Conservation (phyloP, 2,797 vertebrate genomes). For the Phataginus tricuspis region DNA sequence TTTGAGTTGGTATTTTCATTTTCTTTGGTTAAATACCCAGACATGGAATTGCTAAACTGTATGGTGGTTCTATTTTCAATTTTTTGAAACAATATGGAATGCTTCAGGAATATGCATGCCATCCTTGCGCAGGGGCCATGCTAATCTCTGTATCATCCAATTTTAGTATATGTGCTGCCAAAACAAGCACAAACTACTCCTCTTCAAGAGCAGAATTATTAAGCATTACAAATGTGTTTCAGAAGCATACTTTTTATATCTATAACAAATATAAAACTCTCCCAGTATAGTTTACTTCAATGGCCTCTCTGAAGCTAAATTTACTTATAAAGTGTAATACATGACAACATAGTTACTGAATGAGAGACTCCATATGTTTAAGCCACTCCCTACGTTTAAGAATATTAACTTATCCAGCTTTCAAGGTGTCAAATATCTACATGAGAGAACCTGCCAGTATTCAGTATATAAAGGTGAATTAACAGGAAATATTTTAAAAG, state of each 20-base stretch:
- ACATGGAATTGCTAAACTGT: not conserved
- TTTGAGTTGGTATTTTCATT: not conserved
- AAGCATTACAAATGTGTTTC: constrained; percentile 26
- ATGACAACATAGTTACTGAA: not conserved
- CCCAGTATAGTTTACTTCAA: not conserved
- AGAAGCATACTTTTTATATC: not conserved
- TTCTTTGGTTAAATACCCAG: not conserved
- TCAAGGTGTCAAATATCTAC: not conserved
- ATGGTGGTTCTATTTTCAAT: not conserved
- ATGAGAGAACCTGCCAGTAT: not conserved
- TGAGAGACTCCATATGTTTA: not conserved
- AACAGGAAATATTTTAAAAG: not conserved
- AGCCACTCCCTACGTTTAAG: not conserved
- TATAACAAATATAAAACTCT: not conserved
- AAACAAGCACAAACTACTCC: not conserved
- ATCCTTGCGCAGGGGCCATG: no score
- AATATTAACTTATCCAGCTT: not conserved
- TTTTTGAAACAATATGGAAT: not conserved
- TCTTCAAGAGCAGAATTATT: constrained; percentile 24
- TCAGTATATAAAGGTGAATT: not conserved
- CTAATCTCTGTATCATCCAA: not conserved
- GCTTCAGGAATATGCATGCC: not conserved
- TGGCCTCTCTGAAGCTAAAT: not conserved
- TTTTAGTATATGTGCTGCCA: not conserved
- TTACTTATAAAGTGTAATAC: constrained; percentile 26